phyloP scores from a whole-genome alignment of 2,888 invertebrate genomes.

The Hirtodrosophila duncani region DNA sequence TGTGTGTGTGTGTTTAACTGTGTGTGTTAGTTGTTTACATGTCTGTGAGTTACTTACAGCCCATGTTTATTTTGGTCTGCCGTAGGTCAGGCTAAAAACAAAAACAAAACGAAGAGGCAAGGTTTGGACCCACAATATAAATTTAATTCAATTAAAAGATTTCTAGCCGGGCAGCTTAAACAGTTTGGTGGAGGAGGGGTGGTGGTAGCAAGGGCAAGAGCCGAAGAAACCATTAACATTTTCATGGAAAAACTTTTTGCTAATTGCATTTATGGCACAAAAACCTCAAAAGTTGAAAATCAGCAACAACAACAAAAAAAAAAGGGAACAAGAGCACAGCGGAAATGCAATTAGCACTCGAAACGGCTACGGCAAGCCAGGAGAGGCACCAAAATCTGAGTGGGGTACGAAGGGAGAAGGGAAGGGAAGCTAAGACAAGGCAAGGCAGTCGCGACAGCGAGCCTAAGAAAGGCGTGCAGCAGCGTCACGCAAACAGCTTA shows the following conservation, averaged over 20 bases:
- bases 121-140: constrained; percentile 23
- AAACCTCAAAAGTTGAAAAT: constrained; percentile 46
- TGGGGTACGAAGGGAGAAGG: not conserved
- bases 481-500: too few species aligned
- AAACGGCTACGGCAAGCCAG: constrained; percentile 24
- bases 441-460: constrained; percentile 1
- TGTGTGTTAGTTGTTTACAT: constrained; percentile 13
- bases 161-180: constrained; percentile 18
- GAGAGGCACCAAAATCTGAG: not conserved
- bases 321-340: constrained; percentile 39
- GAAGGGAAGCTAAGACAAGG: not conserved
- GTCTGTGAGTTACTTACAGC: constrained; percentile 8
- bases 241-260: constrained; percentile 46
- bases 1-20: constrained; percentile 11
- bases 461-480: not conserved
- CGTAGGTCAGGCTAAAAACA: not conserved
- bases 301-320: constrained; percentile 37
- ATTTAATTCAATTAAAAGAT: constrained; percentile 50
- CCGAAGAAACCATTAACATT: constrained; percentile 39
- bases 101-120: constrained; percentile 1
- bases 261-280: constrained; percentile 58
- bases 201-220: not conserved
- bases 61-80: constrained; percentile 37
- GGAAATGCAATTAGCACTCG: constrained; percentile 63
- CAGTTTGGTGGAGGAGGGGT: not conserved